Base-by-base conservation (phyloP, 2,888 invertebrate species). In the Schizotus pectinicornis region DNA sequence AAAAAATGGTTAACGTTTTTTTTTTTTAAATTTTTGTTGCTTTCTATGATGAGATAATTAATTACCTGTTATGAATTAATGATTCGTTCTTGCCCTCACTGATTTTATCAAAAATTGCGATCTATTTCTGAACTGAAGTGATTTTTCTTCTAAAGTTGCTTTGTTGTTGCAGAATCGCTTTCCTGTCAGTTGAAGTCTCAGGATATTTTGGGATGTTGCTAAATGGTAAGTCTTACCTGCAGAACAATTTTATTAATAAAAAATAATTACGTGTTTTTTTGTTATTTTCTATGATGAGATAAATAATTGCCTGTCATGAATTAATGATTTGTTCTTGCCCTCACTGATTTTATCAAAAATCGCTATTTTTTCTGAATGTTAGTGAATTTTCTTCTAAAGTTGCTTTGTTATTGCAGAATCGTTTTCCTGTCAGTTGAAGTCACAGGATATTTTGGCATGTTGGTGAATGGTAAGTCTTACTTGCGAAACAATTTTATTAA, bases 1-100 rank as follows among this genome's bases (percentile, higher is more conserved):
- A n/a, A n/a, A n/a, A n/a, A n/a, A n/a, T n/a, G n/a, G n/a, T n/a
- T n/a, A n/a, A n/a, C n/a, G n/a, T n/a, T n/a, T n/a, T n/a, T 50
- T 39, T 39, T 3, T 22, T 22, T 22, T 22, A n/a, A 32, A 41
- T 34, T 34, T 33, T 52, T 52, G 13, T 30, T 33, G n/a, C 6
- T 52, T 41, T 34, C 9, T 33, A 32, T 57, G 46, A 52, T 57
- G 57, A 51, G 32, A 11, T 22, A 51, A 47, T 34, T 22, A 5
- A 36, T 60, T 60, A 60, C 60, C 60, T 60, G 56, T 56, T 45
- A 51, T 60, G 60, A 60, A 48, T 39, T 7, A 33, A 14, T 56
- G 56, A 52, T 49, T 52, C 9, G 3, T 30, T 33, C 56, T 60
- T 56, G 56, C 56, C 60, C 60, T 60, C 56, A 51, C 60, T 60